Base-by-base conservation (phyloP, 2,113 vertebrate genomes). In the Suncus etruscus region DNA sequence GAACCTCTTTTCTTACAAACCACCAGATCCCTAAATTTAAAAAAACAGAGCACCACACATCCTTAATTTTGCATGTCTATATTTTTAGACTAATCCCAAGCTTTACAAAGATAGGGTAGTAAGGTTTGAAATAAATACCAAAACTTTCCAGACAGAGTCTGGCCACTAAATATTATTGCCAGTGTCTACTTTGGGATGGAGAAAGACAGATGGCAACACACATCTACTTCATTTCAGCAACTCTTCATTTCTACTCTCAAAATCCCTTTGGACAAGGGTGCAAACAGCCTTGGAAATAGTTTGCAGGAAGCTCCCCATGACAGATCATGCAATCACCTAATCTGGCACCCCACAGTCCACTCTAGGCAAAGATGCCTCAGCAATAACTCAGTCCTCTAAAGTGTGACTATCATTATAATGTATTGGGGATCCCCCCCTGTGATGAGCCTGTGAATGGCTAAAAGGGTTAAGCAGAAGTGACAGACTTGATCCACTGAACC, bases 311-410 rank as follows among this genome's bases (percentile, higher is more conserved):
- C 11, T 66, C 24, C 66, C 50, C 73, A 20, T 45, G 51, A 69
- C 31, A 87, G 86, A 75, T 82, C 58, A 48, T 9, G 16, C 83
- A 15, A 54, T 18, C 16, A 70, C 84, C 63, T 92, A 66, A 91
- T 75, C 39, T 22, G 63, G 86, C 84, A 63, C 63, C 84, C 91
- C 10, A 65, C 39, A 69, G 76, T 32, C 74, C 83, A 70, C 61
- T 65, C 39, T 31, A 22, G 0, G 32, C 86, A 45, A 25, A 90
- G 63, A 39, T 50, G 31, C n/a, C 54, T n/a, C 31, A 0, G 24
- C 31, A 47, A 39, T 80, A 86, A 90, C 77, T 80, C 83, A 90
- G 16, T 81, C 89, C 63, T 81, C 87, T 87, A 47, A 77, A 78
- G 76, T 88, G 63, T 86, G 89, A 86, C 89, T 72, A 86, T 47